Base-by-base conservation (phyloP, 2,888 invertebrate species). In the Rhaphigaster nebulosa region DNA sequence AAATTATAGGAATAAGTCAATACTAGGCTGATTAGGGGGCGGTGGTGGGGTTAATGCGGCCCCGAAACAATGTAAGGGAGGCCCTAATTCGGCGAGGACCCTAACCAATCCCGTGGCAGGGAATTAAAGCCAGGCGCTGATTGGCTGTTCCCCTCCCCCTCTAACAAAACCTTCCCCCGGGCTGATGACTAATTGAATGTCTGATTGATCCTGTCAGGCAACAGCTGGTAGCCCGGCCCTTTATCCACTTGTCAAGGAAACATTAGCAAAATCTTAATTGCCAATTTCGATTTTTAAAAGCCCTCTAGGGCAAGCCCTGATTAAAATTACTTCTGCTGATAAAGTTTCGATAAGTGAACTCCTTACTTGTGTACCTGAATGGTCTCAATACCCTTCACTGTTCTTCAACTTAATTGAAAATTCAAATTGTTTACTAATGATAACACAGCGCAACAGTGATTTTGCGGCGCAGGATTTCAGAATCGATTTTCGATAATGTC, bases 161-260 rank as follows among this genome's bases (percentile, higher is more conserved):
- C 84, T 84, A 84, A 84, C 84, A 84, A 84, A 84, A 84, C 84
- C 84, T 84, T 84, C 84, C 84, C 80, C 84, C 41, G 84, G 41
- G 88, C 56, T 88, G 88, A 88, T 88, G 88, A 88, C 88, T 88
- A 88, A 88, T 88, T 88, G 88, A 88, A 88, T 41, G 41, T 41
- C 88, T 88, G 88, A 88, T 88, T 88, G 88, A 88, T 88, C 88
- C 60, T 88, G 88, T 65, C 88, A 88, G 88, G 56, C 60, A 88
- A 54, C 87, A 87, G 87, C 87, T 87, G 87, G 56, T 50, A 45
- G 84, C 45, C 45, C 26, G 45, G 84, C 84, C 45, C 84, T 84
- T 84, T 84, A 84, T 84, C 45, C 84, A 84, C 84, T 84, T 84
- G 84, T 84, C 84, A 84, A 84, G 84, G 84, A 84, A 84, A 84